Evolutionary conservation across 2,888 invertebrate genomes (phyloP).

Genomic region (Hyposoter dolosus): DNA sequence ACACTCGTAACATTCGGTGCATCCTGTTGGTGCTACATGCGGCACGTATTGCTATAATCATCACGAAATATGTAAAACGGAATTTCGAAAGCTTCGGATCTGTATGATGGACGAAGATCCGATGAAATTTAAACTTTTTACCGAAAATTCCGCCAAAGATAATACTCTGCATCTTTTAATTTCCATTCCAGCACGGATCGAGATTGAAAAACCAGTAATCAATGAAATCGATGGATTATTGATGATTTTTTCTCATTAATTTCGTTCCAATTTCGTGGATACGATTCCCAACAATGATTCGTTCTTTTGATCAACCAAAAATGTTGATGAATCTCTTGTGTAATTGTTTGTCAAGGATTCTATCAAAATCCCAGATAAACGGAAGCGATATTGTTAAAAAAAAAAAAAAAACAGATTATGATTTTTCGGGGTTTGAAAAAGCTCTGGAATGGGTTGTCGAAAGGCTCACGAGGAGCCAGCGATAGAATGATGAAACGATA

Average conservation of each 20-base stretch:
- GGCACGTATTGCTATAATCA: background rate
- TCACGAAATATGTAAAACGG: background rate
- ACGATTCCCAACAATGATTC: background rate
- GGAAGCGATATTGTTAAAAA: background rate
- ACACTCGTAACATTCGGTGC: conserved; percentile 32
- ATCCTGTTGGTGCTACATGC: conserved; percentile 50
- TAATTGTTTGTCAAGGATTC: background rate
- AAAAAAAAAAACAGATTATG: background rate
- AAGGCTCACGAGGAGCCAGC: conserved; percentile 1
- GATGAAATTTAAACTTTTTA: background rate
- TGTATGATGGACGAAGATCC: background rate
- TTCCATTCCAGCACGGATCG: background rate
- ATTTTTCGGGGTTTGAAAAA: background rate
- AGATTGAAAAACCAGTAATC: background rate
- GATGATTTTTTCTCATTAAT: background rate
- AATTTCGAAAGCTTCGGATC: background rate
- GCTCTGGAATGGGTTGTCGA: conserved; percentile 5
- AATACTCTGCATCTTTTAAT: background rate
- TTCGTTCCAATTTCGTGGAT: background rate
- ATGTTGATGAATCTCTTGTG: background rate
- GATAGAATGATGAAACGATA: conserved; percentile 19
- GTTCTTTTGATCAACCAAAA: background rate
- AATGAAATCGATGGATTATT: background rate
- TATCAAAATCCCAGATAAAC: background rate
- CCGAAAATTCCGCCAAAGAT: background rate